These are phyloP conservation scores for Caenorhabditis macrosperma DNA, from an alignment of 2,888 invertebrate species.

Conservation along the genomic window DNA sequence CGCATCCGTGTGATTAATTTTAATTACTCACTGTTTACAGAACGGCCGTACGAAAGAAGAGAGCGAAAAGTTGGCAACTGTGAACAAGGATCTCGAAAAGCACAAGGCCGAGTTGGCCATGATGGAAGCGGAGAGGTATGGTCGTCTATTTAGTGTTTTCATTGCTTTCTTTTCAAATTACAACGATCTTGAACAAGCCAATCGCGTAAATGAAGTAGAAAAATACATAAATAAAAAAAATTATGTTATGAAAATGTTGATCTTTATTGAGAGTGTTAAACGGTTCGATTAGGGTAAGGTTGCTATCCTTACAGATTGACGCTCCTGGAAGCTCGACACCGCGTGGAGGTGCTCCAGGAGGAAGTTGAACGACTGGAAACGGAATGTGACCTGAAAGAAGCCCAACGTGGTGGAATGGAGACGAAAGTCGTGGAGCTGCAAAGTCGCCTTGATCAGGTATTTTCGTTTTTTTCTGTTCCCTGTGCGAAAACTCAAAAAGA, in stretches of 20 bases:
- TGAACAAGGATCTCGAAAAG: conserved; percentile 58
- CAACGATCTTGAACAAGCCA: no score
- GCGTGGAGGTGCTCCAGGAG: conserved; percentile 66
- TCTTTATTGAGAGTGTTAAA: no score
- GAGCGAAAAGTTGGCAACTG: conserved; percentile 41
- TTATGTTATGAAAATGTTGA: no score
- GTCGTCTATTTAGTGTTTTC: background rate
- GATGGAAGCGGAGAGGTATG: conserved; percentile 56
- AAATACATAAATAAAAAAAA: no score
- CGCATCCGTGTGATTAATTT: background rate
- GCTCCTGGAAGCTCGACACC: conserved; percentile 58
- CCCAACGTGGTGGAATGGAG: conserved; percentile 59
- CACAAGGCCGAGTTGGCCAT: conserved; percentile 58
- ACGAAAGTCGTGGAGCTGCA: conserved; percentile 54
- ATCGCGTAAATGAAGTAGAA: no score
- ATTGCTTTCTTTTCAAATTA: no score
- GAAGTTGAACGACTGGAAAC: conserved; percentile 69
- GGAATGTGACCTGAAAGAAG: conserved; percentile 66
- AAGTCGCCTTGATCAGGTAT: conserved; percentile 56
- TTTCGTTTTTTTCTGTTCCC: no score
- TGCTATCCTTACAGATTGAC: conserved; percentile 50
- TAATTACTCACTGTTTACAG: conserved; percentile 16
- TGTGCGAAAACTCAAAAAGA: background rate
- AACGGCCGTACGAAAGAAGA: conserved; percentile 52
- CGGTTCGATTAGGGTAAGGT: no score